Base-by-base conservation (phyloP, 2,113 vertebrate species). In the Micromys minutus region DNA sequence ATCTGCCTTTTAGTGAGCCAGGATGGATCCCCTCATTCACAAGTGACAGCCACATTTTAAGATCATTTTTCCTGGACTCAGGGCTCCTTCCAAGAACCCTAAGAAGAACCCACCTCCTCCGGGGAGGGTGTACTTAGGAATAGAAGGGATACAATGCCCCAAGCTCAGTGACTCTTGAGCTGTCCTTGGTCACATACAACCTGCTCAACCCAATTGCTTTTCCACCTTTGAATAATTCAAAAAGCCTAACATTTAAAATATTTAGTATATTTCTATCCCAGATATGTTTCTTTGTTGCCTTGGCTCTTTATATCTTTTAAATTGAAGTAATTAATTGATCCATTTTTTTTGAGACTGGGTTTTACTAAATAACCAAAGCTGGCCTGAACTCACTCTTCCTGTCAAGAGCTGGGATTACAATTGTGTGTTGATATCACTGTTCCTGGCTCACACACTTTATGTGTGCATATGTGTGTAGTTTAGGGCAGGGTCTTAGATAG, bases 1-100 rank as follows among this genome's bases (percentile, higher is more conserved):
- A n/a, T 12, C 57, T n/a, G 87, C 15, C 80, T 34, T 77, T 87
- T 57, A 74, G 39, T 19, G 52, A 89, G 34, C n/a, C 50, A 52
- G 3, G 34, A 29, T 45, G 24, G 57, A 69, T 69, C 52, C 88
- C 36, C 50, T 94, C 55, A 52, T 67, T 96, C 90, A 93, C 29
- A 55, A n/a, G 94, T 81, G 75, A 93, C 84, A 88, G 90, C 36
- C 76, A 86, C 71, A 93, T 67, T 85, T 69, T 63, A 93, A 95
- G 69, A 21, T 65, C 79, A 87, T 69, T 36, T 93, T 31, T 65
- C 69, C 59, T 87, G 59, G 36, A 61, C 61, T 86, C 45, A 47
- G 50, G 47, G 77, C 55, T 96, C 72, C 69, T 96, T 89, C 69
- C 55, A n/a, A 95, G 39, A 26, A 42, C 92, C 61, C 76, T 86